Base-by-base conservation (phyloP, 2,797 vertebrate species). In the Rhynchotus rufescens region DNA sequence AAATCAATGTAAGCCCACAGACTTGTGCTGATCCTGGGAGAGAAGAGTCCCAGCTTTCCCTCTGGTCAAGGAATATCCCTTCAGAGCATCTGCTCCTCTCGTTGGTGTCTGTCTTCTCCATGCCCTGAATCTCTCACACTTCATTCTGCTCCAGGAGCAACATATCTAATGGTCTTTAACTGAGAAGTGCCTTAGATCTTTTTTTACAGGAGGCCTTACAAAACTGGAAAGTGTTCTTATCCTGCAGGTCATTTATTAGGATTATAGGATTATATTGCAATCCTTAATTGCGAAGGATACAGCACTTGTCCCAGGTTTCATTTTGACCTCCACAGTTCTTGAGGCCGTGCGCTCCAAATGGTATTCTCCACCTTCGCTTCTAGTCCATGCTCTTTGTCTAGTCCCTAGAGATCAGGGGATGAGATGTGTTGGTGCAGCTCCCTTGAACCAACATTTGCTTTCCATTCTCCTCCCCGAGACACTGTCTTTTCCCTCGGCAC, bases 281-380 rank as follows among this genome's bases (percentile, higher is more conserved):
- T 40, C 13, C 91, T 90, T 82, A 71, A 67, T 61, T 84, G 81
- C 14, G 15, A 52, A 72, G 84, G 44, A 82, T 71, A 38, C 3
- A 15, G 62, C 64, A 44, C 73, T 88, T 77, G 84, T 59, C 73
- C 15, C 54, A 3, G 79, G 75, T 90, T 86, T 90, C 82, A 25
- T 54, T 93, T 83, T 87, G 69, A 90, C 82, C 82, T 93, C 73
- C 14, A 6, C 61, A 79, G 85, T 85, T 89, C 77, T 75, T 85
- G 68, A 89, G 89, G 82, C 86, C 73, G 20, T 5, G 3, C 60
- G 84, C 83, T 84, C 67, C 64, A 79, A 66, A 94, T 89, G 87
- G 0, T 85, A 89, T 92, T 85, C 86, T 85, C 90, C 60, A 62
- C 51, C 66, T 95, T 90, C 93, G 60, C 77, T 83, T 89, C 94